Evolutionary conservation across 1,140 invertebrate genomes (phyloP), one percentile per base, ranked within the genome.

Genomic region (Holotrichia oblita): DNA sequence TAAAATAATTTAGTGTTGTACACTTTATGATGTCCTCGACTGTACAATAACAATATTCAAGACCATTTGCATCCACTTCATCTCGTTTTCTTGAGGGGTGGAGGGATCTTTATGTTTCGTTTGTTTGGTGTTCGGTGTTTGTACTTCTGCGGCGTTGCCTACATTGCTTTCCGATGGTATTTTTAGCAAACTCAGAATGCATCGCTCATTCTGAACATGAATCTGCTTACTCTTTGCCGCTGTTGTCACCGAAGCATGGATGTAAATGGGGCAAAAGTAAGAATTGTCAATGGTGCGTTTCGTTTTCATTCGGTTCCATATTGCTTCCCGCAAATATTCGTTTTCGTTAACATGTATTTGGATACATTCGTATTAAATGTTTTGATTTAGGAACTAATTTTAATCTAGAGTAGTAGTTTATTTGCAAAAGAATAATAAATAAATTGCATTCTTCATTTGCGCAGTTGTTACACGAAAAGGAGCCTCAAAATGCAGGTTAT

Each of bases 101-200:
- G n/a, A 2, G 14, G 48, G 22, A 20, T 69, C 61, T 24, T 69
- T 27, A 9, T 64, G 61, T 69, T 69, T 69, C 27, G 61, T 69
- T 69, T 69, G 22, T 69, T 69, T 14, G 61, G 10, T 20, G 61
- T 64, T 64, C 61, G 61, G 24, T 64, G 24, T 64, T 64, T 64
- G 61, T 64, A 48, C 61, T 12, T 64, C 12, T 9, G 6, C 8
- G 17, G 61, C 22, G 61, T 20, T 12, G 59, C 61, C 10, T 0
- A 6, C 22, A n/a, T 17, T 14, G 48, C 48, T 7, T 1, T 3
- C n/a, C n/a, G 48, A n/a, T 14, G 17, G 3, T 69, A 69, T 69
- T 69, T 69, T 69, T 69, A 69, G 61, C 12, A 27, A 17, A 22
- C 22, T 69, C 17, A 6, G 48, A 17, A 17, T 10, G 22, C 20